phyloP scores from a whole-genome alignment of 2,797 vertebrate genomes.

The Todus mexicanus region DNA sequence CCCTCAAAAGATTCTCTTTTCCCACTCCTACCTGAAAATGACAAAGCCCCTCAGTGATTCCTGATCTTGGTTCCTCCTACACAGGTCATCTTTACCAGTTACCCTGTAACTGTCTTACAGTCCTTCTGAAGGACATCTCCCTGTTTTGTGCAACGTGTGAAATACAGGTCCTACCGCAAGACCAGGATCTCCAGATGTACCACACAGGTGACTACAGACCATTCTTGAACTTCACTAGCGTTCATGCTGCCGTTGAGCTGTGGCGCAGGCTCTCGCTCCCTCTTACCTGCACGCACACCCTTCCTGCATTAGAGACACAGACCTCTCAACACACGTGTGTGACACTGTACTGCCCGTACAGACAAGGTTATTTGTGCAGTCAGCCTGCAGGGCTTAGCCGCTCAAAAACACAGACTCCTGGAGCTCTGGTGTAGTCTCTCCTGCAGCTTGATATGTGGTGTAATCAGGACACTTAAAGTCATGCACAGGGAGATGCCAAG shows the following conservation, averaged over 20 bases:
- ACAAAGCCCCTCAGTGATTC: neutral
- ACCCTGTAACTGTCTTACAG: neutral
- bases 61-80: neutral
- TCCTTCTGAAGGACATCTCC: neutral
- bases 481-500: neutral
- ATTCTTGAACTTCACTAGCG: neutral
- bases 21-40: neutral
- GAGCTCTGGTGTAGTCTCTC: neutral
- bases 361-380: neutral
- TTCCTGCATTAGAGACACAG: neutral
- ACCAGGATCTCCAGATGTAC: neutral
- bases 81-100: neutral
- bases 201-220: neutral
- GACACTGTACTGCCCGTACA: rapidly evolving
- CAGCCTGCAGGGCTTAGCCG: neutral
- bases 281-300: rapidly evolving
- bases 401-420: neutral
- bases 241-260: neutral
- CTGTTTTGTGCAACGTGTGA: rapidly evolving
- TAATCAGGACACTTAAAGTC: neutral
- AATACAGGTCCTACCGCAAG: rapidly evolving
- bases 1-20: neutral
- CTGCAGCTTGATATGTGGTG: neutral
- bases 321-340: rapidly evolving
- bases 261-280: neutral